phyloP scores from a whole-genome alignment of 2,797 vertebrate genomes.

The Notamacropus eugenii region DNA sequence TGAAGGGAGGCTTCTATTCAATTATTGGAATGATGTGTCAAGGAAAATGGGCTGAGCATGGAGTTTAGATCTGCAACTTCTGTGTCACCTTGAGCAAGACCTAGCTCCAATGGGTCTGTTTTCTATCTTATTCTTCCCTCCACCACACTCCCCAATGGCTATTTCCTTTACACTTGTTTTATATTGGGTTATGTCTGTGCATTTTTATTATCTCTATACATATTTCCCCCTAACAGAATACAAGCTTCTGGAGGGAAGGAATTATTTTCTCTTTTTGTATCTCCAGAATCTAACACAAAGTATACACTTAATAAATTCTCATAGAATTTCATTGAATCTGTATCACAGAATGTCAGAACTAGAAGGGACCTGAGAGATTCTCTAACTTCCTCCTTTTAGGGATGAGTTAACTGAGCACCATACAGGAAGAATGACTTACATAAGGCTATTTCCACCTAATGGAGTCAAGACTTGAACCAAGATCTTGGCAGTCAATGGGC shows the following conservation, averaged over 20 bases:
- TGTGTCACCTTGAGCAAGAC: constrained; percentile 7
- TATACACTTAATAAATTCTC: neutral
- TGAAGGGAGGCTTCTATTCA: neutral
- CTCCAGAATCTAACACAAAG: neutral
- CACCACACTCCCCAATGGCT: neutral
- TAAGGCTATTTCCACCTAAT: neutral
- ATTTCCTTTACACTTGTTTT: neutral
- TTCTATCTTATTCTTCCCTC: neutral
- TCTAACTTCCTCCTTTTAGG: neutral
- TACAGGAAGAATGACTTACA: neutral
- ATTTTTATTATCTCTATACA: neutral
- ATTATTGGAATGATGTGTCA: neutral
- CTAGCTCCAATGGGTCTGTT: constrained; percentile 22
- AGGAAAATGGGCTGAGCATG: neutral
- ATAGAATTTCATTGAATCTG: neutral
- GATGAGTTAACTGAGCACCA: neutral
- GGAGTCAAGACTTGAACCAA: neutral
- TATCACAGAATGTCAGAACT: neutral
- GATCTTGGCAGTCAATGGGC: neutral
- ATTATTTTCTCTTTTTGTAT: neutral
- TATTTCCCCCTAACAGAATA: neutral
- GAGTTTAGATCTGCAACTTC: neutral
- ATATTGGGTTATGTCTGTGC: neutral
- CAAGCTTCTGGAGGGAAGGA: neutral
- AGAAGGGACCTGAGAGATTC: neutral